A percentile compares a stretch with the other conserved stretches of the same genome.
phyloP scores from a whole-genome alignment of 2,113 vertebrate genomes.

The Boleophthalmus pectinirostris region DNA sequence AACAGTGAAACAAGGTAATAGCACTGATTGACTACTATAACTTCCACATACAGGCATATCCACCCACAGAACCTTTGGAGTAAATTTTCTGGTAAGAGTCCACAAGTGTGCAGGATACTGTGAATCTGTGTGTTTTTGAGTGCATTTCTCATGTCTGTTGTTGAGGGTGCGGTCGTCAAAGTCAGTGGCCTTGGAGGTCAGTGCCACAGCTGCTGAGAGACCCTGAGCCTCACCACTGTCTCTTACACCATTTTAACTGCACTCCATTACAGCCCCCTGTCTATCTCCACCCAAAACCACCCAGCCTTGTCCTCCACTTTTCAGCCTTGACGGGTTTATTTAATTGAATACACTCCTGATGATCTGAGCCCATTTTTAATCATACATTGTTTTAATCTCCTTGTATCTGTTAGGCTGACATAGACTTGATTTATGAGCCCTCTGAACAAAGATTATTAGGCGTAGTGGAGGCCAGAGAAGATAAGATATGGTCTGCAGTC shows the following conservation, averaged over 20 bases:
- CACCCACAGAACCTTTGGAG: background rate
- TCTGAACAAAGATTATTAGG: conserved; percentile 40
- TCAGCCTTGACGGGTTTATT: conserved; percentile 41
- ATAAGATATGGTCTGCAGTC: conserved; percentile 32
- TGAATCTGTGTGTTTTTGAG: background rate
- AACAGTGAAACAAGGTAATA: background rate
- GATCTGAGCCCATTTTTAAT: conserved; percentile 61
- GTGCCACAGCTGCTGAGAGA: conserved; percentile 66
- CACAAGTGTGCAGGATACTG: background rate
- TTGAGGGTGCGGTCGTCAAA: conserved; percentile 51
- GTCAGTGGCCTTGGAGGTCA: conserved; percentile 62
- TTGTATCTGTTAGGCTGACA: conserved; percentile 59
- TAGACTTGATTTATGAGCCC: conserved; percentile 63
- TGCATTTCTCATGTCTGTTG: conserved; percentile 47
- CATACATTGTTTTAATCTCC: conserved; percentile 58
- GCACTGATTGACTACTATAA: background rate
- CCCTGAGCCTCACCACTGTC: conserved; percentile 54
- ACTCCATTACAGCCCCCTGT: conserved; percentile 25
- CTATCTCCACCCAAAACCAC: conserved; percentile 24
- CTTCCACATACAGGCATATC: background rate
- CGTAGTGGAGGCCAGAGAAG: conserved; percentile 26
- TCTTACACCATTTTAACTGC: conserved; percentile 34
- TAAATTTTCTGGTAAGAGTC: conserved; percentile 10
- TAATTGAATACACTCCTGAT: conserved; percentile 53
- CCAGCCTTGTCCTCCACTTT: conserved; percentile 32